These are phyloP conservation scores for Tyrophagus putrescentiae DNA, from an alignment of 1,140 invertebrate genomes.

Conservation along the genomic window DNA sequence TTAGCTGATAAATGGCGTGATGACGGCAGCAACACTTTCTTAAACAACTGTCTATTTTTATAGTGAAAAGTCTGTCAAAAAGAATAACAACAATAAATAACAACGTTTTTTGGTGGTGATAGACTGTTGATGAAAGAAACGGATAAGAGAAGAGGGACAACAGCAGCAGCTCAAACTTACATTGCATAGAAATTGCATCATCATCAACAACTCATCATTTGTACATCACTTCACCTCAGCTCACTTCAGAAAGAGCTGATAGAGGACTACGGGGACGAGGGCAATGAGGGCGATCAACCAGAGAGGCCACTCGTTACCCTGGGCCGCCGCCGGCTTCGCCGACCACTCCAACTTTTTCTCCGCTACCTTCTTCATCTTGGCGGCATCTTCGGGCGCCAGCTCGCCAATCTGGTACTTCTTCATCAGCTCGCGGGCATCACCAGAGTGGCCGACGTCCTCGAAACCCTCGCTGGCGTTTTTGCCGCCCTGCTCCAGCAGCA, in stretches of 20 bases:
- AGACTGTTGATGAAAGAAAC: too few relatives aligned
- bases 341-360: neutral
- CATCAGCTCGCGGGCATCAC: constrained; percentile 84
- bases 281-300: neutral
- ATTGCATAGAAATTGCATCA: too few relatives aligned
- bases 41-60: too few relatives aligned
- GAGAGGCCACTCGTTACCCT: neutral
- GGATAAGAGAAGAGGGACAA: too few relatives aligned
- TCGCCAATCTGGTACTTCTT: constrained; percentile 77
- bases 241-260: neutral
- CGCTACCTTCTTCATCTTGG: neutral
- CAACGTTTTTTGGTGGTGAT: too few relatives aligned
- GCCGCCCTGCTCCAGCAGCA: constrained; percentile 75
- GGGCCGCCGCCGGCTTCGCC: neutral
- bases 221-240: too few relatives aligned
- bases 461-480: constrained; percentile 29
- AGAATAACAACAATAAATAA: too few relatives aligned
- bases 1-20: too few relatives aligned
- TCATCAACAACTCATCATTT: too few relatives aligned
- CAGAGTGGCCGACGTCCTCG: constrained; percentile 84
- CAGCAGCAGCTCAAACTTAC: too few relatives aligned
- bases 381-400: constrained; percentile 34
- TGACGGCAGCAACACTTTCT: too few relatives aligned
- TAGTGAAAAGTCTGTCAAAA: too few relatives aligned
- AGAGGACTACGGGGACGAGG: neutral